Conservation (phyloP, 2,888 invertebrate species). For the Coecobrya sp. region DNA sequence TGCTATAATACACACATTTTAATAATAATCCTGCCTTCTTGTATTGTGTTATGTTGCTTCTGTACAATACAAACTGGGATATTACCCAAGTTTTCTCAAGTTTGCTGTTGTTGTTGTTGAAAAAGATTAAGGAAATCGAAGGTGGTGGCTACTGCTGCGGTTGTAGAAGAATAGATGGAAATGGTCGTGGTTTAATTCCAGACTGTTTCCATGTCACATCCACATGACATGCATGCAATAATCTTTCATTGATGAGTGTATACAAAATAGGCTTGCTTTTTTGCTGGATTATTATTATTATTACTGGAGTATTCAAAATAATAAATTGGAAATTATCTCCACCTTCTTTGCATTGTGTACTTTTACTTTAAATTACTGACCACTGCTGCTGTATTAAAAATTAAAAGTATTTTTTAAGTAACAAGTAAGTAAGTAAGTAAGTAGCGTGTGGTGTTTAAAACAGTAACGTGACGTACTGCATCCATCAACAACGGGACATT, state of each 20-base stretch:
- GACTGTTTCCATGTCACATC: slow-evolving; percentile 21
- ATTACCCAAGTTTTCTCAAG: not conserved
- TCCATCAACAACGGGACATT: not conserved
- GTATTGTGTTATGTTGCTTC: not conserved
- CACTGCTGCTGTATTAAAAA: not conserved
- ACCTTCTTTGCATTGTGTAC: not conserved
- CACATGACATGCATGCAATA: slow-evolving; percentile 50
- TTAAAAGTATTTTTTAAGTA: not conserved
- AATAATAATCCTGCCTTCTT: slow-evolving; percentile 3
- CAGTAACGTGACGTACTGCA: too few relatives aligned
- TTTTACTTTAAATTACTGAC: not conserved
- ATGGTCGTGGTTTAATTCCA: not conserved
- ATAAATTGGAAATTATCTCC: slow-evolving; percentile 17
- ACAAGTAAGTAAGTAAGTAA: too few relatives aligned
- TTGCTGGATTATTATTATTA: not conserved
- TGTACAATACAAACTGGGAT: not conserved
- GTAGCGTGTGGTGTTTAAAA: too few relatives aligned
- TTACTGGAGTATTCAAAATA: not conserved
- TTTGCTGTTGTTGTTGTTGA: slow-evolving; percentile 3
- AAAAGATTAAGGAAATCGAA: slow-evolving; percentile 13
- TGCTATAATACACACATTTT: not conserved
- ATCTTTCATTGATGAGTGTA: not conserved
- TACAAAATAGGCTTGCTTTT: not conserved
- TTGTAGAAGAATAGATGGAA: not conserved
- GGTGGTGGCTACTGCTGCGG: not conserved